phyloP scores from a whole-genome alignment of 2,888 invertebrate species.

The Sarcophaga caerulescens region DNA sequence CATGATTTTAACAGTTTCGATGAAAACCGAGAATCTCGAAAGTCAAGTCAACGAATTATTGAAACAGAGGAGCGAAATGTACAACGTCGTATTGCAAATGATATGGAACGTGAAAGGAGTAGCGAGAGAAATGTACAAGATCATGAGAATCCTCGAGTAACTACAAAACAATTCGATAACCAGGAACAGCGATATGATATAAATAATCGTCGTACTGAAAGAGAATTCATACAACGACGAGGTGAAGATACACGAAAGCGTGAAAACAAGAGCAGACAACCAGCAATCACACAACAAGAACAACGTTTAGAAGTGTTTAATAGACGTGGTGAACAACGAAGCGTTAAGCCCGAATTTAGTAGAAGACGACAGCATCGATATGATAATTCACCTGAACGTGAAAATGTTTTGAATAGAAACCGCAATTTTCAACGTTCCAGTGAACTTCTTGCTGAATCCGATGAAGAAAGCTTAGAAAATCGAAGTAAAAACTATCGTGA shows the following conservation, averaged over 20 bases:
- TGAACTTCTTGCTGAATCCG: not conserved
- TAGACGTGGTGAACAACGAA: not conserved
- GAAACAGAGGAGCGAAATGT: not conserved
- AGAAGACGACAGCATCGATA: not conserved
- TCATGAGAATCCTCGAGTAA: not conserved
- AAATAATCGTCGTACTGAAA: not conserved
- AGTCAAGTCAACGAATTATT: not conserved
- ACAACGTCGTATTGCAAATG: not conserved
- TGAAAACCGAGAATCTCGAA: not conserved
- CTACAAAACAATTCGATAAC: not conserved
- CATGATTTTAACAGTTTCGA: not conserved
- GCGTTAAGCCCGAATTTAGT: not conserved
- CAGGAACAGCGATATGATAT: not conserved
- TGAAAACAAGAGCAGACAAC: not conserved
- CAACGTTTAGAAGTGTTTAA: not conserved
- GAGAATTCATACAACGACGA: not conserved
- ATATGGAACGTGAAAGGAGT: not conserved
- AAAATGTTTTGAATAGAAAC: not conserved
- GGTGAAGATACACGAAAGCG: constrained; percentile 3
- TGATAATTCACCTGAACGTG: not conserved
- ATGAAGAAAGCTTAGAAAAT: not conserved
- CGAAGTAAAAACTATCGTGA: not conserved
- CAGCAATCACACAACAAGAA: not conserved
- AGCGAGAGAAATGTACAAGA: not conserved
- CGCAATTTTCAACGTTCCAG: not conserved